Percentiles rank a stretch among this genome's conserved stretches.
Evolutionary conservation across 2,888 invertebrate species (phyloP).

Genomic region (Eucriotettix oculatus): DNA sequence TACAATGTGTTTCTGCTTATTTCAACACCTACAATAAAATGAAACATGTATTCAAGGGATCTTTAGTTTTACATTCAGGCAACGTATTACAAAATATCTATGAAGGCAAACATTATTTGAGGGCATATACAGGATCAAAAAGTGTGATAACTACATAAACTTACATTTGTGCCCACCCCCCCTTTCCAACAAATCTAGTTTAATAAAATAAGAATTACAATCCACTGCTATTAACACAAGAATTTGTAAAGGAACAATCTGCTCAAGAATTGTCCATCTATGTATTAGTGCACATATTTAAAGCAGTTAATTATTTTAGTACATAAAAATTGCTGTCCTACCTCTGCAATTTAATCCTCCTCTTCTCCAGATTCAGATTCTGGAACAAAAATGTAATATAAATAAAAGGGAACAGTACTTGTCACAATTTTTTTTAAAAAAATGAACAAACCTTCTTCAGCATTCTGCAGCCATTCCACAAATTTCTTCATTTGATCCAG

Average conservation of each 20-base stretch:
- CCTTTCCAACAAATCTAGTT: not conserved
- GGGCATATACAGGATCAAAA: too few species aligned
- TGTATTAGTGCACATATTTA: not conserved
- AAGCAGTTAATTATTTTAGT: not conserved
- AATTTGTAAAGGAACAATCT: not conserved
- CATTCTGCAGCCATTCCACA: conserved; percentile 92
- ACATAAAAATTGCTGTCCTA: not conserved
- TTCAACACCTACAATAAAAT: too few species aligned
- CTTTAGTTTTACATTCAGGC: too few species aligned
- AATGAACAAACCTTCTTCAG: conserved; percentile 57
- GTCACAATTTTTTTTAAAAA: not conserved
- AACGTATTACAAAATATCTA: too few species aligned
- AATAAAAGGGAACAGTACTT: too few species aligned
- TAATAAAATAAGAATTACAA: not conserved
- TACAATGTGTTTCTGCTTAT: too few species aligned
- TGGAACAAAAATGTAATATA: conserved; percentile 9
- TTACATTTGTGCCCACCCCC: too few species aligned
- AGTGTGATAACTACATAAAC: not conserved
- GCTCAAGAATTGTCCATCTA: not conserved
- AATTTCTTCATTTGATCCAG: conserved; percentile 97
- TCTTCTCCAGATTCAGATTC: conserved; percentile 22
- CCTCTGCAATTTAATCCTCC: conserved; percentile 14
- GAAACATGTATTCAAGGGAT: too few species aligned
- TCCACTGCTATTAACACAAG: not conserved
- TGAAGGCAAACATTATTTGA: too few species aligned